Base-by-base conservation (phyloP, 2,113 vertebrate genomes). In the Anseranas semipalmata region DNA sequence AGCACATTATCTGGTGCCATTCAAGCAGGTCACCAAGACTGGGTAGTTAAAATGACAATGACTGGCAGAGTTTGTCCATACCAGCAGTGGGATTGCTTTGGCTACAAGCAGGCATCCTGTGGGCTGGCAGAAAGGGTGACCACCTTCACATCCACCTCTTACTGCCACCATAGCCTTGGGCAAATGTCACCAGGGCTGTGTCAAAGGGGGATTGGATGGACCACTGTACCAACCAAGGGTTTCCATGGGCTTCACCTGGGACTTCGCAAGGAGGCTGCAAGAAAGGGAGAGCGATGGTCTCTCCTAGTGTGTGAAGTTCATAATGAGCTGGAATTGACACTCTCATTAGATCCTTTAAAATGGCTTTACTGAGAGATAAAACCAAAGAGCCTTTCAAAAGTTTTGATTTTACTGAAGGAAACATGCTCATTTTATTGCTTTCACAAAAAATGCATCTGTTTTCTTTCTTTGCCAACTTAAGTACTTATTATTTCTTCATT, bases 401-500 rank as follows among this genome's bases (percentile, higher is more conserved):
- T 35, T 53, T 30, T 46, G 50, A 66, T 6, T 59, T 63, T 87
- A 30, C 46, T 43, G 50, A 52, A 94, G 63, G 85, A 95, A 95
- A 56, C 59, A 74, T 88, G 73, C 32, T 56, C 52, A 50, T 92
- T 95, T 95, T 86, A 67, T 37, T 59, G 55, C n/a, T 80, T 90
- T 77, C 4, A 2, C 82, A 63, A 78, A 78, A 94, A 96, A 37
- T 39, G 41, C 63, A 88, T 46, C 55, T 88, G 50, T 39, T 93
- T 95, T 66, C 37, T 21, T 60, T 77, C 63, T 73, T 86, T 74
- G 83, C 75, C 91, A 86, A 14, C 0, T 4, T 63, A 76, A 92
- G 52, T 60, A 22, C 9, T 32, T 92, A 72, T 80, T 90, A 43
- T 20, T 63, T 74, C 91, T 96, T 90, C 79, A 77, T 90, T 85